phyloP scores from a whole-genome alignment of 2,888 invertebrate species.

The Criorhina ranunculi region DNA sequence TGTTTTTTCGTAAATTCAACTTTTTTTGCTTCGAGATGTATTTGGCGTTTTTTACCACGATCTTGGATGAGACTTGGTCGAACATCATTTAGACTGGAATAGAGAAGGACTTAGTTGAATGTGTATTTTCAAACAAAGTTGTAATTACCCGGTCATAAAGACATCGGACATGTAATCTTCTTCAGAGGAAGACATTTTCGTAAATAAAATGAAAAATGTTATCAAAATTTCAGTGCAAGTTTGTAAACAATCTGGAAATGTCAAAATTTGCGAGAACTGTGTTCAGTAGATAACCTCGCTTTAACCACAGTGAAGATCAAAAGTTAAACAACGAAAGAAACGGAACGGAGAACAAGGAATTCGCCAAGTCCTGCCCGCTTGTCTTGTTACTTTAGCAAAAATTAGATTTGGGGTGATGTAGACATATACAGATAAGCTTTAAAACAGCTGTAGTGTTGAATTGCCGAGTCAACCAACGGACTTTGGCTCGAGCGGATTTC shows the following conservation, averaged over 20 bases:
- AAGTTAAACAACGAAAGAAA: not conserved
- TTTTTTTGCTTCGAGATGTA: slow-evolving; percentile 86
- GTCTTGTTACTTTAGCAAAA: no score
- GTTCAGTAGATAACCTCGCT: not conserved
- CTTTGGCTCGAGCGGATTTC: no score
- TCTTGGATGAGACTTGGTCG: slow-evolving; percentile 87
- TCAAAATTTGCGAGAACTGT: not conserved
- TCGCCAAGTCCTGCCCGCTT: no score
- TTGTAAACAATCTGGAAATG: not conserved
- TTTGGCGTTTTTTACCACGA: slow-evolving; percentile 86
- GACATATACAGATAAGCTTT: no score
- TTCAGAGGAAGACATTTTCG: slow-evolving; percentile 87
- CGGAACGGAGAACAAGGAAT: no score
- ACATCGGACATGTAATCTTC: slow-evolving; percentile 91
- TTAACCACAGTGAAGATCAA: not conserved
- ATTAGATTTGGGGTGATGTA: no score
- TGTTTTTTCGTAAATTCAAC: slow-evolving; percentile 84
- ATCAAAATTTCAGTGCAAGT: not conserved
- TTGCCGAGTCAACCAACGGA: no score
- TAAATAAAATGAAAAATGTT: not conserved
- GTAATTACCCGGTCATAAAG: slow-evolving; percentile 86
- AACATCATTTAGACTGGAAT: slow-evolving; percentile 82
- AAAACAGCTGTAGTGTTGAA: no score
- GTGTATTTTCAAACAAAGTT: not conserved
- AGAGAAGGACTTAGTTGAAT: not conserved